Evolutionary conservation across 2,888 invertebrate genomes (phyloP).

Genomic region (Eupelmus urozonus): DNA sequence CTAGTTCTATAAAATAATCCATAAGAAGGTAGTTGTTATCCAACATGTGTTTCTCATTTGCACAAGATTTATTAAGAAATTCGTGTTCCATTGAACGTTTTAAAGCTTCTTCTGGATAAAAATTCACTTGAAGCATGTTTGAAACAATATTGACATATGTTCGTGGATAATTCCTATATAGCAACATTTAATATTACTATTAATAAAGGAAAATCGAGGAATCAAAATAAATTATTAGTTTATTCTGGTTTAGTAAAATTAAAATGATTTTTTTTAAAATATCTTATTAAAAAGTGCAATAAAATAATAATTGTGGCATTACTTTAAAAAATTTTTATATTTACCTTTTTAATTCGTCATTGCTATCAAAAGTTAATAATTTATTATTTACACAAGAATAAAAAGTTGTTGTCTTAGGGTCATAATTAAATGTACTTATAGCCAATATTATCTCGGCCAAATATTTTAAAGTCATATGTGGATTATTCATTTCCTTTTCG

Average conservation of each 20-base stretch:
- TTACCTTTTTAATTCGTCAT: constrained; percentile 79
- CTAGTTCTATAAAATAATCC: constrained; percentile 82
- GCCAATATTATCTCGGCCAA: constrained; percentile 84
- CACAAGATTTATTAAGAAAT: constrained; percentile 80
- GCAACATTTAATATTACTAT: background rate
- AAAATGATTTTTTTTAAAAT: too few relatives aligned
- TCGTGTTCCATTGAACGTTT: constrained; percentile 80
- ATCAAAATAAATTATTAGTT: too few relatives aligned
- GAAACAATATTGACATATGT: constrained; percentile 56
- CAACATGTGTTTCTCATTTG: constrained; percentile 76
- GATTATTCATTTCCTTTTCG: constrained; percentile 76
- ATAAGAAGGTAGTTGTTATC: constrained; percentile 83
- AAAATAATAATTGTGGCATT: too few relatives aligned
- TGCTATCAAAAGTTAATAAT: constrained; percentile 79
- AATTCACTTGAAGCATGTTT: constrained; percentile 61
- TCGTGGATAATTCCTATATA: constrained; percentile 61
- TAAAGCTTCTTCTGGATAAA: constrained; percentile 77
- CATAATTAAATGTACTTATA: constrained; percentile 81
- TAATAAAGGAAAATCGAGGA: too few relatives aligned
- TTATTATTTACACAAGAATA: constrained; percentile 77
- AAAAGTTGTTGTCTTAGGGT: constrained; percentile 78
- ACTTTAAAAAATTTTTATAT: too few relatives aligned
- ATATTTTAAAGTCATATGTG: constrained; percentile 82
- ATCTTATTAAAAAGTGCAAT: too few relatives aligned
- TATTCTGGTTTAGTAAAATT: too few relatives aligned